phyloP scores from a whole-genome alignment of 1,140 invertebrate species.

The Drosophila navojoa region DNA sequence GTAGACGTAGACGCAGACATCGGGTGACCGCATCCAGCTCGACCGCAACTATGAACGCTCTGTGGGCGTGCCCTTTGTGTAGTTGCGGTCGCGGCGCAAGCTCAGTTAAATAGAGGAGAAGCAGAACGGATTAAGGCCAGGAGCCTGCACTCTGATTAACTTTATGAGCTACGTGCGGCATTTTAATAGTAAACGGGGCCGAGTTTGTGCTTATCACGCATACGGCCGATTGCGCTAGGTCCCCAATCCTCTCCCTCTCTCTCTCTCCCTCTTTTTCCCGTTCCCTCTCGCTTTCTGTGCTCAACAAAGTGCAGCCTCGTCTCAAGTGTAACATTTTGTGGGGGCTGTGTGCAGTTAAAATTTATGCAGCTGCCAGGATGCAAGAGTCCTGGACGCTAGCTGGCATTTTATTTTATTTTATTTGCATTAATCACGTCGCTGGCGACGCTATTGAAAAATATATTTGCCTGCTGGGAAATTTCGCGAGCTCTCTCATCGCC shows the following conservation, averaged over 20 bases:
- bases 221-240: constrained; percentile 43
- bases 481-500: constrained; percentile 47
- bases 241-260: not conserved
- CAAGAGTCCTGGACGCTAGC: constrained; percentile 42
- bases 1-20: constrained; percentile 30
- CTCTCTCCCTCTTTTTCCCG: too few relatives aligned
- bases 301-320: constrained; percentile 34
- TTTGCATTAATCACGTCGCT: constrained; percentile 81
- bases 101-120: constrained; percentile 28
- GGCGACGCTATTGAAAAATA: constrained; percentile 81
- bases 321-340: constrained; percentile 77
- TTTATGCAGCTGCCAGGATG: constrained; percentile 66
- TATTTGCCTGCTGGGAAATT: constrained; percentile 82
- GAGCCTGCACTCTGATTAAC: constrained; percentile 67
- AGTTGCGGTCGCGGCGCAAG: constrained; percentile 47
- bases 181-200: constrained; percentile 63
- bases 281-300: too few relatives aligned
- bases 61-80: constrained; percentile 68
- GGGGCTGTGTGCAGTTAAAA: constrained; percentile 62
- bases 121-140: constrained; percentile 3
- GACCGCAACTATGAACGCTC: constrained; percentile 63
- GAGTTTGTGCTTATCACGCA: constrained; percentile 62
- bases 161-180: constrained; percentile 76
- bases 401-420: constrained; percentile 72
- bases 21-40: constrained; percentile 40